Evolutionary conservation across 2,113 vertebrate genomes (phyloP).

Genomic region (Saguinus imperator): DNA sequence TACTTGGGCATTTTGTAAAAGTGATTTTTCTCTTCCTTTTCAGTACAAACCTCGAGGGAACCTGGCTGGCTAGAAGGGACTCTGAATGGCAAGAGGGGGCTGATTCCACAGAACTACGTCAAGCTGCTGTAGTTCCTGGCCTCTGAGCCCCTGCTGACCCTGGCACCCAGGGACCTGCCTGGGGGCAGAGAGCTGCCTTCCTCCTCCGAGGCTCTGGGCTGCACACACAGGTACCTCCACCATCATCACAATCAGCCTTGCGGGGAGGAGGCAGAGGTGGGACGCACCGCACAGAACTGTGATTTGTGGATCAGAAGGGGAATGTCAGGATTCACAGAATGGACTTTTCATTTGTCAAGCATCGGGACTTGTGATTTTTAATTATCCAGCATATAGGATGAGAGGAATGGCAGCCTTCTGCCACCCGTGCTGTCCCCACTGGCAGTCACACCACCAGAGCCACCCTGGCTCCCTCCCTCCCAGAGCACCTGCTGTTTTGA

Average conservation of each 20-base stretch:
- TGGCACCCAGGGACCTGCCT: constrained; percentile 90
- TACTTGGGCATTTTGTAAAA: not conserved
- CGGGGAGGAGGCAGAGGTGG: not conserved
- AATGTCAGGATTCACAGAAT: not conserved
- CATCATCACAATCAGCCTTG: not conserved
- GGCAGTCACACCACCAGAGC: fast-evolving
- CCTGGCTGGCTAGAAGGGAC: constrained; percentile 99
- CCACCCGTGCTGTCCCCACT: fast-evolving
- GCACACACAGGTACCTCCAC: constrained; percentile 30
- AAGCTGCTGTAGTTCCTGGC: constrained; percentile 89
- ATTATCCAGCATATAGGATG: not conserved
- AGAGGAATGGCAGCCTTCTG: not conserved
- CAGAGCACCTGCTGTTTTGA: not conserved
- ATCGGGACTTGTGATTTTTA: not conserved
- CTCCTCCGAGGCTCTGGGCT: constrained; percentile 13
- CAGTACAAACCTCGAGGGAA: constrained; percentile 91
- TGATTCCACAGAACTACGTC: constrained; percentile 99
- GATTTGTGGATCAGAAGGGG: not conserved
- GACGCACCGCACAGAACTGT: not conserved
- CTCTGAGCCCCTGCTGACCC: constrained; percentile 82
- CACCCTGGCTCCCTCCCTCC: not conserved
- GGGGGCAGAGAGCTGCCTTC: constrained; percentile 70
- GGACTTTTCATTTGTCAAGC: not conserved
- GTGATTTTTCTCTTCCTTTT: constrained; percentile 71
- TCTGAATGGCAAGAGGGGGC: constrained; percentile 95